A percentile compares a stretch with the other conserved stretches of the same genome.
phyloP scores from a whole-genome alignment of 1,140 invertebrate genomes.

The Neuroterus valhalla region DNA sequence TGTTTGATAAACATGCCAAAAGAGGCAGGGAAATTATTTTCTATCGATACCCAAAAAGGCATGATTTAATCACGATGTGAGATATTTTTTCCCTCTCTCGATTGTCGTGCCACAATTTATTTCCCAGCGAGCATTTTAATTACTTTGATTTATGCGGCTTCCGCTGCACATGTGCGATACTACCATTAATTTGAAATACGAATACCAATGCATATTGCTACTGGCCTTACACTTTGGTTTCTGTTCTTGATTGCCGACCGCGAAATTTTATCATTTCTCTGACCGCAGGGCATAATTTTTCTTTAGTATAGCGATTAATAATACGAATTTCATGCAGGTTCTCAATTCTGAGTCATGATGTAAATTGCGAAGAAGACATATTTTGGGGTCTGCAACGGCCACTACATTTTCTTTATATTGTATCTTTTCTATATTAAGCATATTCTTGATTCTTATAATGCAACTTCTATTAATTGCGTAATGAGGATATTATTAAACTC shows the following conservation, averaged over 20 bases:
- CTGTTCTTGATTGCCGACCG: slow-evolving; percentile 4
- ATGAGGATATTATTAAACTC: no score
- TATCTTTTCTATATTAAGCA: no score
- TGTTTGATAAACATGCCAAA: neutral
- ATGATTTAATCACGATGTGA: neutral
- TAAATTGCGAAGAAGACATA: neutral
- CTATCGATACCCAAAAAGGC: neutral
- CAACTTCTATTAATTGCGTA: no score
- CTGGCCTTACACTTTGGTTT: slow-evolving; percentile 12
- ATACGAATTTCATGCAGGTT: neutral
- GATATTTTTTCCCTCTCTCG: neutral
- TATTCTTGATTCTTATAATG: no score
- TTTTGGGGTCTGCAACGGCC: neutral
- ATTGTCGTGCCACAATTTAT: slow-evolving; percentile 42
- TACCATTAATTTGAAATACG: slow-evolving; percentile 5
- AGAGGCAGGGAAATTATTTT: neutral
- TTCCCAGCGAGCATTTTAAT: slow-evolving; percentile 48
- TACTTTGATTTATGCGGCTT: slow-evolving; percentile 46
- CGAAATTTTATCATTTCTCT: slow-evolving; percentile 25
- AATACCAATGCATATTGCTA: slow-evolving; percentile 21
- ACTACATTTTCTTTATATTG: neutral
- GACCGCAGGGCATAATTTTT: slow-evolving; percentile 19
- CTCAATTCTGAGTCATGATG: neutral
- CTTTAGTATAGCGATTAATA: slow-evolving; percentile 9
- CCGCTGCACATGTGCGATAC: neutral